phyloP scores from a whole-genome alignment of 2,797 vertebrate species.

The Gephyroberyx darwinii region DNA sequence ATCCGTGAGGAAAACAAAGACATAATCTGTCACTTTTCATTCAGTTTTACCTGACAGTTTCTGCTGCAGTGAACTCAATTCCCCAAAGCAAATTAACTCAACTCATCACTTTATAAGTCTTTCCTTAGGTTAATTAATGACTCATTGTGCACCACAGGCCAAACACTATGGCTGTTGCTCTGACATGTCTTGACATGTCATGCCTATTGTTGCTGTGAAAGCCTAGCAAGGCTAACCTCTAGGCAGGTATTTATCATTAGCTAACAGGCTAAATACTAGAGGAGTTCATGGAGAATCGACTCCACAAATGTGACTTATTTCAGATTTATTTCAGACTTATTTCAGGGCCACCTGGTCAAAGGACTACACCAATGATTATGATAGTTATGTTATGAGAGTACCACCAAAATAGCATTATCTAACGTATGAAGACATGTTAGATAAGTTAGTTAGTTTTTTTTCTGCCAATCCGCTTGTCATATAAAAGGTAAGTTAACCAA shows the following conservation, averaged over 20 bases:
- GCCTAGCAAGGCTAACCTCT: slow-evolving; percentile 10
- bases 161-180: slow-evolving; percentile 42
- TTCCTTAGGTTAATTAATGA: slow-evolving; percentile 38
- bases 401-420: too few species aligned
- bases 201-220: slow-evolving; percentile 34
- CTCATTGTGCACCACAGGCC: slow-evolving; percentile 35
- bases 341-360: neutral
- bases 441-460: too few species aligned
- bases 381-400: too few species aligned
- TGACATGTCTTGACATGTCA: slow-evolving; percentile 57
- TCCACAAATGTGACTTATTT: slow-evolving; percentile 21
- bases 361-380: too few species aligned
- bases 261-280: slow-evolving; percentile 31
- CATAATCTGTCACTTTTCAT: neutral
- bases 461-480: too few species aligned
- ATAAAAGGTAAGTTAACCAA: too few species aligned
- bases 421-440: too few species aligned
- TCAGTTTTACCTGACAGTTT: too few species aligned
- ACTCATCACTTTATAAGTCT: slow-evolving; percentile 5
- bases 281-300: slow-evolving; percentile 12
- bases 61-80: neutral
- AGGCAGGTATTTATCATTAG: slow-evolving; percentile 16
- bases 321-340: slow-evolving; percentile 22
- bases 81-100: neutral
- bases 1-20: too few species aligned